Conservation (phyloP, 2,888 invertebrate genomes). For the Synergus umbraculus region DNA sequence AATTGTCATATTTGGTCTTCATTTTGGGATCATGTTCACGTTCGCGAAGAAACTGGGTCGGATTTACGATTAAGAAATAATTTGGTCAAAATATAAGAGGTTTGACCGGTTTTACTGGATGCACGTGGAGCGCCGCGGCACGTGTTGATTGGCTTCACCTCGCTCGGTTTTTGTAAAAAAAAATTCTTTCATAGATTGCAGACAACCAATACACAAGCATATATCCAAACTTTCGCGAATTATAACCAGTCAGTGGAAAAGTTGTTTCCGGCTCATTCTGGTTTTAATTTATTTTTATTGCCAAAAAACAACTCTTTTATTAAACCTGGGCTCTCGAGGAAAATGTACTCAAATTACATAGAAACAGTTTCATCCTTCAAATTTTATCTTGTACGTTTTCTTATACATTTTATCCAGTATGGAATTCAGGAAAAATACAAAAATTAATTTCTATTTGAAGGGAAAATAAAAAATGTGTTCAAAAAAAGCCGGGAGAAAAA, state of each 20-base stretch:
- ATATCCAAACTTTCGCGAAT: slow-evolving; percentile 37
- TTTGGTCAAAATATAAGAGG: slow-evolving; percentile 28
- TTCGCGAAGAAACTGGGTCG: slow-evolving; percentile 14
- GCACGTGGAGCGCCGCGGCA: slow-evolving; percentile 23
- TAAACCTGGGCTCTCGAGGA: neutral
- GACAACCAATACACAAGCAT: slow-evolving; percentile 7
- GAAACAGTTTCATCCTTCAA: neutral
- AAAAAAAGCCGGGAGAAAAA: too few relatives aligned
- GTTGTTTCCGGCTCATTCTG: slow-evolving; percentile 6
- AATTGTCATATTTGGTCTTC: neutral
- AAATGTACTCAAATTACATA: neutral
- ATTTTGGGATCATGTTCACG: neutral
- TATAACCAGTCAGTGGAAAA: slow-evolving; percentile 34
- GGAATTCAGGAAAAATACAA: neutral
- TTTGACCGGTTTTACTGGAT: slow-evolving; percentile 31
- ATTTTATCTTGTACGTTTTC: neutral
- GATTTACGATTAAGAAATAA: slow-evolving; percentile 12
- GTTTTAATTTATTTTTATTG: slow-evolving; percentile 5
- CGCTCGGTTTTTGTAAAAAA: neutral
- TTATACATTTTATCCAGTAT: neutral
- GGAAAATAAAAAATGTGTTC: neutral
- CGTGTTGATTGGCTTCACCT: slow-evolving; percentile 25
- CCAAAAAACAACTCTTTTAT: neutral
- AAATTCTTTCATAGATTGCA: slow-evolving; percentile 27
- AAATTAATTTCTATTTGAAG: neutral